phyloP scores from a whole-genome alignment of 1,140 invertebrate species.

The Diorhabda carinulata region DNA sequence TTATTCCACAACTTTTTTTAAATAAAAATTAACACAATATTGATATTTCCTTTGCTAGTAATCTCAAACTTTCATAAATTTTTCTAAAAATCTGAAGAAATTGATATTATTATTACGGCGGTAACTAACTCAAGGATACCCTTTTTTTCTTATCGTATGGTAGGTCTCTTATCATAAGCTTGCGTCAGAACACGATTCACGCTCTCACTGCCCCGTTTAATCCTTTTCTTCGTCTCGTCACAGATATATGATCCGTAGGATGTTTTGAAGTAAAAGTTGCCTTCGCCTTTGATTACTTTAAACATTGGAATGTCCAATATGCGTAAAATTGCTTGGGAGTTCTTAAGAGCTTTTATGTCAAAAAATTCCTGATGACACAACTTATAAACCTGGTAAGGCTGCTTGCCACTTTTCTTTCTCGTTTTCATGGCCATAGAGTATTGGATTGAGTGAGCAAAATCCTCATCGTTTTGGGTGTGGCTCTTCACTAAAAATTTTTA shows the following conservation, averaged over 20 bases:
- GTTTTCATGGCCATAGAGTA: constrained; percentile 26
- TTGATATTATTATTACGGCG: not conserved
- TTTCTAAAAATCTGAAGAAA: not conserved
- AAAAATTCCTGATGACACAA: constrained; percentile 27
- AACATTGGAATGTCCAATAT: not conserved
- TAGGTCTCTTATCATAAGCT: not conserved
- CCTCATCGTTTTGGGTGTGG: constrained; percentile 30
- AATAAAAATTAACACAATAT: no score
- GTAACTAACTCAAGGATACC: not conserved
- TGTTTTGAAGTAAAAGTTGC: not conserved
- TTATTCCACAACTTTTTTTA: no score
- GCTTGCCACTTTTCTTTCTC: constrained; percentile 36
- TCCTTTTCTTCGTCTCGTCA: not conserved
- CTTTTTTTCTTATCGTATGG: not conserved
- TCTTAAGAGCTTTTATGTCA: constrained; percentile 28
- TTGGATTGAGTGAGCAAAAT: constrained; percentile 41
- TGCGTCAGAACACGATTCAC: not conserved
- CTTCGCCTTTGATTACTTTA: not conserved
- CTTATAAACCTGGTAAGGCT: constrained; percentile 32
- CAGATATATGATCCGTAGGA: not conserved
- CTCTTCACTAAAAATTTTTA: no score
- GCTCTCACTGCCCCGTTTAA: not conserved
- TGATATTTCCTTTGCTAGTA: no score
- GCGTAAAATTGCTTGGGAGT: not conserved
- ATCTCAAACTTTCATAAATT: not conserved